These are phyloP conservation scores for Acanthosepion lycidas DNA, from an alignment of 2,888 invertebrate species.

Conservation along the genomic window DNA sequence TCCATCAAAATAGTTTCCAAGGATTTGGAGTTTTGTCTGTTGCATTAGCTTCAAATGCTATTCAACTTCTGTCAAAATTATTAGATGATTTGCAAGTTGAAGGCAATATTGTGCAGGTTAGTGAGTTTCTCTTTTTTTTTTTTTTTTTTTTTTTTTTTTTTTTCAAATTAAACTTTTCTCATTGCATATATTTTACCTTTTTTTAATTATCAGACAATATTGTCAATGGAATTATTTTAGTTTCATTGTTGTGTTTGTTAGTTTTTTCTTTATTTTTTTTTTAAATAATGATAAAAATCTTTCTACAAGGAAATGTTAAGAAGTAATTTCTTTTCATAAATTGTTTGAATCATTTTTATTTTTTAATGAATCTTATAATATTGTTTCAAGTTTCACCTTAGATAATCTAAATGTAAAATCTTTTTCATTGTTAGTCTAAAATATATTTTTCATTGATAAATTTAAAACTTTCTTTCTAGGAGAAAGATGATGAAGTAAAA, in stretches of 20 bases:
- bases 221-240: too few species aligned
- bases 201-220: too few species aligned
- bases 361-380: neutral
- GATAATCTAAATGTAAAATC: neutral
- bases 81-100: constrained; percentile 87
- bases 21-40: constrained; percentile 92
- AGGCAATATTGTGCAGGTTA: constrained; percentile 57
- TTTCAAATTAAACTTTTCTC: neutral
- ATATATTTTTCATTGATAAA: neutral
- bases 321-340: neutral
- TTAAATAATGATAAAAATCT: neutral
- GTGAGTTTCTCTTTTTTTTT: too few species aligned
- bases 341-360: neutral
- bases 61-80: constrained; percentile 84
- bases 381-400: neutral
- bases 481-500: constrained; percentile 46
- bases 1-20: constrained; percentile 80
- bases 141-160: neutral
- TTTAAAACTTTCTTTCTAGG: neutral
- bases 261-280: too few species aligned
- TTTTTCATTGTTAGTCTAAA: too few species aligned
- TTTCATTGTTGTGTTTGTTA: too few species aligned
- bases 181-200: neutral
- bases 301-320: neutral
- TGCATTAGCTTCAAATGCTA: constrained; percentile 88